Base-by-base conservation (phyloP, 2,888 invertebrate species). In the Andrena trimmerana region DNA sequence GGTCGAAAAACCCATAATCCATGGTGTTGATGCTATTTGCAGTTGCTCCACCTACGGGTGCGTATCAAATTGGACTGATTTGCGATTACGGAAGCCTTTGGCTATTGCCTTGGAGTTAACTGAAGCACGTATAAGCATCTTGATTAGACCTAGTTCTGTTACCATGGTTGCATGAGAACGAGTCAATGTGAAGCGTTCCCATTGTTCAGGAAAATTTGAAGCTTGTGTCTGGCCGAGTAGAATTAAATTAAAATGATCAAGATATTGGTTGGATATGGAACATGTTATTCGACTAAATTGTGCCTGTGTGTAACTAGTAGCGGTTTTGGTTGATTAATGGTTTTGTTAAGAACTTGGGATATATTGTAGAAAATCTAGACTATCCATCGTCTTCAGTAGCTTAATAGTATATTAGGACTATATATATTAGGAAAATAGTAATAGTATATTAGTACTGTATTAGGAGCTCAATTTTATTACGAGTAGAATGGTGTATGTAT, bases 1-100 rank as follows among this genome's bases (percentile, higher is more conserved):
- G 31, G 36, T 36, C 6, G 27, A 10, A 52, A 24, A 10, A 33
- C 24, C 4, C 52, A n/a, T 42, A 42, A 50, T 27, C 20, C 16
- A 29, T 36, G 5, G 24, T 27, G 16, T 75, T 33, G 54, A 27
- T 52, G 29, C 31, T n/a, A 42, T 54, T 54, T 24, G 50, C 65
- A 42, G 48, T 42, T 60, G 77, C 62, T 77, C 60, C 67, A 67
- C 52, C 65, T 52, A 59, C 50, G 31, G 29, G 66, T 67, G 42
- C 36, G 50, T 60, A 78, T 67, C 67, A 62, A 78, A 68, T 78
- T 68, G 62, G 31, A 59, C 52, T 67, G 59, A 77, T 77, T 77
- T 57, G 78, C 31, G 50, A 50, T 20, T 24, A 42, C 13, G 78
- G 54, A 42, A 62, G 60, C 10, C 74, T 33, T 48, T 66, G 27